Conservation (phyloP, 2,797 vertebrate genomes). For the Arnoldichthys spilopterus region DNA sequence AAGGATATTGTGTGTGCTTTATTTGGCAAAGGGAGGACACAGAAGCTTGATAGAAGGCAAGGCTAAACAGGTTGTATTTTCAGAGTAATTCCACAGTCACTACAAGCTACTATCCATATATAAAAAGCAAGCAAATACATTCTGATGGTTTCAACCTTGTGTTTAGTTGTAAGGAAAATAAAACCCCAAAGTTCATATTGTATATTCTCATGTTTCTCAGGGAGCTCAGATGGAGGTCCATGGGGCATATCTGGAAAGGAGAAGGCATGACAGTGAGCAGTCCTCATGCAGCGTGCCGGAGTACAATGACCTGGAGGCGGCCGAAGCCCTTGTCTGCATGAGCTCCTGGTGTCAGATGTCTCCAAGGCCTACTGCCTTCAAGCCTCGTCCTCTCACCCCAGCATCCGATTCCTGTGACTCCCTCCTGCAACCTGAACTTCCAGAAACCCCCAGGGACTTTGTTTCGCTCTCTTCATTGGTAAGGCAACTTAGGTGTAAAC, state of each 20-base stretch:
- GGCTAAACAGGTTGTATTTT: constrained; percentile 70
- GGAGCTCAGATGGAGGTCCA: constrained; percentile 83
- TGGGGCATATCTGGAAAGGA: constrained; percentile 83
- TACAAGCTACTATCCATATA: constrained; percentile 8
- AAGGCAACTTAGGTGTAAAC: constrained; percentile 66
- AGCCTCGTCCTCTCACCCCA: constrained; percentile 92
- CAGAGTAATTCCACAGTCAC: constrained; percentile 53
- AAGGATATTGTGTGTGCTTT: constrained; percentile 74
- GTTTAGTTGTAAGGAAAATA: not conserved
- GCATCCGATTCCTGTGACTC: constrained; percentile 94
- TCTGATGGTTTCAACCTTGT: constrained; percentile 5
- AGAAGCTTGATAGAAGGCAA: constrained; percentile 65
- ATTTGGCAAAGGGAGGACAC: constrained; percentile 79
- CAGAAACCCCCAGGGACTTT: constrained; percentile 84
- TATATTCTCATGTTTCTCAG: constrained; percentile 68
- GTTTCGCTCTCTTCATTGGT: constrained; percentile 92
- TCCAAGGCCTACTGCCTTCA: constrained; percentile 73
- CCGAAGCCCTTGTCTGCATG: constrained; percentile 95
- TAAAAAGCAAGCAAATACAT: constrained; percentile 10
- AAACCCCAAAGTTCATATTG: not conserved
- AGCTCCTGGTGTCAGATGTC: constrained; percentile 92
- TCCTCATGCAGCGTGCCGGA: constrained; percentile 82
- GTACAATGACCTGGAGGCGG: constrained; percentile 95
- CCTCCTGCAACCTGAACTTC: constrained; percentile 75
- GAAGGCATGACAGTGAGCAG: constrained; percentile 87